Conservation (phyloP, 2,888 invertebrate species). For the Electrophaes corylata region DNA sequence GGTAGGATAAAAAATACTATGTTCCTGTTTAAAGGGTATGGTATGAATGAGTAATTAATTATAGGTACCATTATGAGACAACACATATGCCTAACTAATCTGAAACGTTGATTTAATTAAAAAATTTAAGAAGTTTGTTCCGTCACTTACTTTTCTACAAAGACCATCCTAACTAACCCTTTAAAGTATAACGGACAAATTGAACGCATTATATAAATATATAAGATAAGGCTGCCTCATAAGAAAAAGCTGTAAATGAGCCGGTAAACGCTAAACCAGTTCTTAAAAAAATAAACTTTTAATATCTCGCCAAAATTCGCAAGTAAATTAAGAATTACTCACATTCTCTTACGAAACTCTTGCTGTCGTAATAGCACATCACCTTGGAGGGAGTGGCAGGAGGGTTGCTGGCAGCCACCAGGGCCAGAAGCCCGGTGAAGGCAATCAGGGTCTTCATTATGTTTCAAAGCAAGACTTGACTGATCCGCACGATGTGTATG, state of each 20-base stretch:
- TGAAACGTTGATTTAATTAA: no score
- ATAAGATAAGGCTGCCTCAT: background rate
- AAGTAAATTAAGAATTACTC: constrained; percentile 58
- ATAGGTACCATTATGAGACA: no score
- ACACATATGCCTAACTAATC: no score
- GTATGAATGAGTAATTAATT: no score
- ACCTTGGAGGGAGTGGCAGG: constrained; percentile 80
- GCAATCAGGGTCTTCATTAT: constrained; percentile 63
- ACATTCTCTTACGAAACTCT: constrained; percentile 88
- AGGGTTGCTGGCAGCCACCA: constrained; percentile 63
- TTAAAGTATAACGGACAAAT: no score
- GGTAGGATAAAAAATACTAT: no score
- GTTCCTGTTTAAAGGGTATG: no score
- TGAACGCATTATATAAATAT: background rate
- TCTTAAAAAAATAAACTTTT: constrained; percentile 4
- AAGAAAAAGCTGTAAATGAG: background rate
- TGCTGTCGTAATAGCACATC: constrained; percentile 89
- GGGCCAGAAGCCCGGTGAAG: constrained; percentile 62
- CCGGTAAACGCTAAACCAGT: constrained; percentile 38
- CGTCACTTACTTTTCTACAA: no score
- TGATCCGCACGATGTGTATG: constrained; percentile 63
- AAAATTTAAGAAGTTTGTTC: no score
- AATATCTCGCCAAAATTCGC: constrained; percentile 51
- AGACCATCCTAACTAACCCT: no score
- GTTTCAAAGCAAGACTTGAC: constrained; percentile 49